Evolutionary conservation across 2,888 invertebrate genomes (phyloP), one percentile per base, ranked within the genome.

Genomic region (Rhodophaea formosa): DNA sequence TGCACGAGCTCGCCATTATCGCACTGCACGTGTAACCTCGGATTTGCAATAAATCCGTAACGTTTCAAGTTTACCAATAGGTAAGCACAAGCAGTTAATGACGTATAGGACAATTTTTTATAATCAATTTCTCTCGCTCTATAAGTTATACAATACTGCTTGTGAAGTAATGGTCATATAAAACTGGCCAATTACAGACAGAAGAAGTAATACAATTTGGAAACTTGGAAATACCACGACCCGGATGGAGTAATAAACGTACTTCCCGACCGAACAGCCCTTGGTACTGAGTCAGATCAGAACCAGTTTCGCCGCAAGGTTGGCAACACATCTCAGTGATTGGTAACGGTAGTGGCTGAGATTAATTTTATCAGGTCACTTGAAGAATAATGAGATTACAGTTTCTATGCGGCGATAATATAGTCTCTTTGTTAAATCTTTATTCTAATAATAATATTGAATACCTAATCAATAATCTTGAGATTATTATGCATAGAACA

Each of bases 21-120:
- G 71, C 60, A 63, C 60, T 65, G 75, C 84, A 85, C 84, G 85
- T 84, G 85, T 81, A 78, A 79, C 79, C 77, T 83, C 74, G 72
- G 64, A 65, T 69, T 65, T 64, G 72, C 72, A 67, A 70, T 76
- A 72, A 69, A 72, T 68, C 39, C 56, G 46, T 46, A 42, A 52
- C 46, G 30, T 35, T 45, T 51, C 52, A 59, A 59, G 56, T 61
- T 64, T 45, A 59, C 57, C 61, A 67, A 62, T 65, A 63, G 66
- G 61, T 62, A 62, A 60, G 63, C 43, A 51, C 61, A 60, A 14
- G 8, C 7, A 35, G 53, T 3, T 16, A 42, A 23, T 53, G 7
- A 23, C 16, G 17, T 17, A 5, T 5, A 2, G 23, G 23, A 23
- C 23, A 23, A 23, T 23, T 23, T 23, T 23, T 23, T 23, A 5